Base-by-base conservation (phyloP, 1,140 invertebrate species). In the Maconellicoccus hirsutus region DNA sequence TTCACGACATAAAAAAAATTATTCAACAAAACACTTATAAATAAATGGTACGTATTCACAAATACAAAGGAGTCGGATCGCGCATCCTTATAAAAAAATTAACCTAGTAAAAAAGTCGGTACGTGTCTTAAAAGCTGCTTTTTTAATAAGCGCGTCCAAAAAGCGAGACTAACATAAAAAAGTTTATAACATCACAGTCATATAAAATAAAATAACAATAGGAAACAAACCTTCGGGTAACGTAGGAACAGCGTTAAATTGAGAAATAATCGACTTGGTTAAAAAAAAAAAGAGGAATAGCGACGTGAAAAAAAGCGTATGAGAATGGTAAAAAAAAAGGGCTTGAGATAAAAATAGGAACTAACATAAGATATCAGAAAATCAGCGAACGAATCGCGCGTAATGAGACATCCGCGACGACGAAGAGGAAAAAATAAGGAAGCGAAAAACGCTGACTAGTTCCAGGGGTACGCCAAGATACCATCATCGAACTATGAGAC, bases 301-400 rank as follows among this genome's bases (percentile, higher is more conserved):
- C 10, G n/a, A 16, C n/a, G 10, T n/a, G n/a, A n/a, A n/a, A n/a
- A n/a, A n/a, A n/a, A n/a, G n/a, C n/a, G n/a, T n/a, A n/a, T n/a
- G n/a, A n/a, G n/a, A n/a, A n/a, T n/a, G n/a, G n/a, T n/a, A n/a
- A n/a, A n/a, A n/a, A n/a, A n/a, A n/a, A n/a, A n/a, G n/a, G n/a
- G n/a, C n/a, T n/a, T n/a, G n/a, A n/a, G n/a, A n/a, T 38, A 38
- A 52, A 52, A 52, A 52, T 52, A 52, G 42, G 42, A 52, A 52
- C 42, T 52, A 52, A 52, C 2, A 52, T 3, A 52, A 52, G 42
- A 16, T 52, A 52, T 16, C 42, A 52, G 33, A 38, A 38, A 38
- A 38, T 52, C 2, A n/a, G n/a, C n/a, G n/a, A n/a, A n/a, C n/a
- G n/a, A n/a, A n/a, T n/a, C n/a, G n/a, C n/a, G n/a, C n/a, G n/a